phyloP scores from a whole-genome alignment of 2,113 vertebrate species.

The Sorex fumeus region DNA sequence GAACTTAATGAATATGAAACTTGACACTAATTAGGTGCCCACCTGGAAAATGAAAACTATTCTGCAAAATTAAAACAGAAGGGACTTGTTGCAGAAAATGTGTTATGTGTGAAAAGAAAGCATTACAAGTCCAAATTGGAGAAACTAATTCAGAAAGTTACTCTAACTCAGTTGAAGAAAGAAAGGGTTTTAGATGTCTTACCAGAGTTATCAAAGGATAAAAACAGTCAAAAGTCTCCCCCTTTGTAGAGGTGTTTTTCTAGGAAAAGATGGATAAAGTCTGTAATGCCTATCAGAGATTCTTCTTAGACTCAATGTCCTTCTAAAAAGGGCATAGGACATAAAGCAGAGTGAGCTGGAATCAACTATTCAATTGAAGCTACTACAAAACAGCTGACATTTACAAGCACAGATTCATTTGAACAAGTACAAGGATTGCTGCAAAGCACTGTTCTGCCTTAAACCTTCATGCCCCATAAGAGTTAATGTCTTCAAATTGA shows the following conservation, averaged over 20 bases:
- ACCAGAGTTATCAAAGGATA: neutral
- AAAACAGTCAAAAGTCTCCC: neutral
- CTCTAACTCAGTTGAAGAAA: neutral
- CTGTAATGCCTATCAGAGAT: neutral
- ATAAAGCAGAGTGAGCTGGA: neutral
- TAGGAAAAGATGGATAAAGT: neutral
- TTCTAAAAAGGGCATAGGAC: neutral
- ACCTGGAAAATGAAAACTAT: neutral
- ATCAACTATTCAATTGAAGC: neutral
- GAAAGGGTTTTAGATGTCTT: neutral
- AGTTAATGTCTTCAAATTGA: neutral
- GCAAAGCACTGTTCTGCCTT: neutral
- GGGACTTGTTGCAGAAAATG: neutral
- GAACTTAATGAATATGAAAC: neutral
- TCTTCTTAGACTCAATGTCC: neutral
- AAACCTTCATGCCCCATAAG: neutral
- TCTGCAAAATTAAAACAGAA: constrained; percentile 6
- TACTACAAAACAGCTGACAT: fast-evolving
- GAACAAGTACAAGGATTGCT: fast-evolving
- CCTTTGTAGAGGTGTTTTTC: neutral
- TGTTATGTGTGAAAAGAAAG: neutral
- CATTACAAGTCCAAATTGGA: neutral
- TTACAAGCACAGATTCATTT: too few relatives aligned
- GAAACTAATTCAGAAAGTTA: neutral
- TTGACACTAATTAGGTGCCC: neutral